Evolutionary conservation across 2,888 invertebrate genomes (phyloP), one percentile per base, ranked within the genome.

Genomic region (Pilophorus perplexus): DNA sequence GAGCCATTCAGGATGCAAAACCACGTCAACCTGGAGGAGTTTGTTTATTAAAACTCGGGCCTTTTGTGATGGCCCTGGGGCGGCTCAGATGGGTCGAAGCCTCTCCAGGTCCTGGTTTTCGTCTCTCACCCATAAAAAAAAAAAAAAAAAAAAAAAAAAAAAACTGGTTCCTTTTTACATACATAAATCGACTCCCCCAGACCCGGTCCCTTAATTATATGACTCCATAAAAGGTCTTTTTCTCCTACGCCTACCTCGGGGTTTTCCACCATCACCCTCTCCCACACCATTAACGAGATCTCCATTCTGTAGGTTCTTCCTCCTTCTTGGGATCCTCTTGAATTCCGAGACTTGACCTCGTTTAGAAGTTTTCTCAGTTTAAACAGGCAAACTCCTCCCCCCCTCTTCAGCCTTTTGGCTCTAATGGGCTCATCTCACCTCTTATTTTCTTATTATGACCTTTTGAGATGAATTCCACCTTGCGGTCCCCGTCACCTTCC

Each of bases 261-360:
- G n/a, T n/a, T n/a, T n/a, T n/a, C n/a, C n/a, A n/a, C n/a, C n/a
- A n/a, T n/a, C n/a, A n/a, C n/a, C n/a, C n/a, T n/a, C n/a, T n/a
- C n/a, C n/a, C n/a, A 28, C 52, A 1, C 52, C 52, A 28, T 18
- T 52, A 52, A 52, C 52, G 52, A 52, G 52, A 52, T 52, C 33
- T 16, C 33, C 52, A 28, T 52, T 52, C 52, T 52, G 52, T 52
- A 28, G 14, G 18, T 27, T 27, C 52, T 28, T 28, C 52, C 18
- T 23, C 22, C 23, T 44, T 18, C 20, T 23, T n/a, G n/a, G 22
- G 23, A 22, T 46, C 46, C 23, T 28, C 52, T 52, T 52, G 33
- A 52, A 27, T 18, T 14, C 33, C 52, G 38, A 55, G 55, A 38
- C 55, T 55, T 55, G 55, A 55, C 55, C 55, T 38, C 55, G 55